Evolutionary conservation across 1,140 invertebrate genomes (phyloP), one percentile per base, ranked within the genome.

Genomic region (Diabrotica virgifera): DNA sequence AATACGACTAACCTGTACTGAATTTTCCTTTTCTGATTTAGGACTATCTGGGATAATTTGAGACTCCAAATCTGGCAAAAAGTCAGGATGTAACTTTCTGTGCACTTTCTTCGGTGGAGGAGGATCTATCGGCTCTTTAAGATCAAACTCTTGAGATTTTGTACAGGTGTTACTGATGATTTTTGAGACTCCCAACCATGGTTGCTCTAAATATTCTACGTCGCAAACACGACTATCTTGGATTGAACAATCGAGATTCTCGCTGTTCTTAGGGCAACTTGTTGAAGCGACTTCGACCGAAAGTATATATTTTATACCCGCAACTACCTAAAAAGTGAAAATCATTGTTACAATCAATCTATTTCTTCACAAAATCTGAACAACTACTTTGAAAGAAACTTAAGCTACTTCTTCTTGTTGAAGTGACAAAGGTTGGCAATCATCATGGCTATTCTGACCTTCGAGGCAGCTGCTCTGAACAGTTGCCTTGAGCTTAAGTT

Each of bases 151-250:
- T 72, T 79, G 77, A 11, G 72, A 71, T 11, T 55, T 35, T 5
- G 78, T 79, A 55, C 78, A 79, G 64, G 78, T 79, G 62, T 79
- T 79, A 8, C 58, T 59, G 11, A 78, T 73, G 11, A 78, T 76
- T 65, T 75, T 78, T 10, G 56, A 60, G 57, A 67, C 69, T 14
- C 69, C 74, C 6, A 76, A 68, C 72, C 76, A 77, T 11, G 74
- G 72, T 65, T 77, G 67, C 57, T 79, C 70, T 12, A 73, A 67
- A 63, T 71, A 79, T 51, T 54, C 62, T 8, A 79, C 65, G 63
- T 75, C 52, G 36, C 78, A 79, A 52, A 74, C 66, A 63, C 70
- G 66, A n/a, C 63, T 63, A 6, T 62, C 63, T 6, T 40, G 50
- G 5, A 65, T 62, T 10, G 55, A 52, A 64, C 74, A 74, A 7